These are phyloP conservation scores for Myripristis jacobus DNA, from an alignment of 2,797 vertebrate genomes.

Conservation along the genomic window DNA sequence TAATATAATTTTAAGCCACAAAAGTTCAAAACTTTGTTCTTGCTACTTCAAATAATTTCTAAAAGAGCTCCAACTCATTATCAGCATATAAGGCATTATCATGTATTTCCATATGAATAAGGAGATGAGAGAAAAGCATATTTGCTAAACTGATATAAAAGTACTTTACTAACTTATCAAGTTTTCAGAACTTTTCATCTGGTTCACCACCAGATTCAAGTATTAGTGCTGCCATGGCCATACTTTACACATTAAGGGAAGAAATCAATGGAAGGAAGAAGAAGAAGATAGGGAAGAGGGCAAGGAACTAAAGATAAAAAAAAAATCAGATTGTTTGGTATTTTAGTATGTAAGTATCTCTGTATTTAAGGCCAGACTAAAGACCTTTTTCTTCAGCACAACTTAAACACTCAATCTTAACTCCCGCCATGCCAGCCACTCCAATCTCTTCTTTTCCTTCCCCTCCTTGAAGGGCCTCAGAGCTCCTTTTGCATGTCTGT, in stretches of 20 bases:
- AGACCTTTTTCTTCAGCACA: not conserved
- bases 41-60: not conserved
- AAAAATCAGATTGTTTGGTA: slow-evolving; percentile 26
- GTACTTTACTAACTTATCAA: slow-evolving; percentile 24
- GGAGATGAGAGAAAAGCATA: slow-evolving; percentile 13
- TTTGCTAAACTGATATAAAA: not conserved
- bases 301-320: slow-evolving; percentile 2
- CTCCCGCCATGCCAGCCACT: slow-evolving; percentile 1
- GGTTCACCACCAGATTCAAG: slow-evolving; percentile 24
- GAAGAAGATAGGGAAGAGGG: slow-evolving; percentile 5
- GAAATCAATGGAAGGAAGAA: slow-evolving; percentile 27
- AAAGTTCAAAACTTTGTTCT: slow-evolving; percentile 1
- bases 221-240: slow-evolving; percentile 1
- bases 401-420: not conserved
- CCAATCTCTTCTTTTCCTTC: not conserved
- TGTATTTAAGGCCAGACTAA: slow-evolving; percentile 1
- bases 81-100: slow-evolving; percentile 3
- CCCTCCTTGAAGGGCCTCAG: slow-evolving; percentile 47
- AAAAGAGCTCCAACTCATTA: slow-evolving; percentile 27
- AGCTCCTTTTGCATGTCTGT: slow-evolving; percentile 48
- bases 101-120: slow-evolving; percentile 22
- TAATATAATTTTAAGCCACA: not conserved
- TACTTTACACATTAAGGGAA: slow-evolving; percentile 20
- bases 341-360: slow-evolving; percentile 3
- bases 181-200: slow-evolving; percentile 15